Percentiles rank a stretch among this genome's conserved stretches.
phyloP scores from a whole-genome alignment of 1,140 invertebrate species.

The Drosophila chauvacae region DNA sequence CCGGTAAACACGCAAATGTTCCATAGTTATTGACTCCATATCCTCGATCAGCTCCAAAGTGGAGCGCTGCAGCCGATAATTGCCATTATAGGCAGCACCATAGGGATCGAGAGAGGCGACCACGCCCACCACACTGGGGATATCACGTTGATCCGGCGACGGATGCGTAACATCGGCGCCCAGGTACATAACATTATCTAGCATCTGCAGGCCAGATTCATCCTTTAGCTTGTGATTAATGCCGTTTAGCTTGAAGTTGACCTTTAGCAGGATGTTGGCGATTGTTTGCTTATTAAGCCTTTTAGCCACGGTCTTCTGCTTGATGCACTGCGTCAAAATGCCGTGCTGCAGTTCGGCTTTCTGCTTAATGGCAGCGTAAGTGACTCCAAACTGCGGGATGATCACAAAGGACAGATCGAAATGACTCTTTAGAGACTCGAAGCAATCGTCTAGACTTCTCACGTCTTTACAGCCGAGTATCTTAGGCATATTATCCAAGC shows the following conservation, averaged over 20 bases:
- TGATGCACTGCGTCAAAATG: constrained; percentile 93
- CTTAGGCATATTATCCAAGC: constrained; percentile 29
- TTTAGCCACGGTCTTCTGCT: constrained; percentile 85
- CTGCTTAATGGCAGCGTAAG: constrained; percentile 89
- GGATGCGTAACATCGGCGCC: constrained; percentile 96
- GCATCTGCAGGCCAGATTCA: constrained; percentile 1
- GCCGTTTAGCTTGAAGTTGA: constrained; percentile 93
- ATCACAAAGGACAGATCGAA: constrained; percentile 85
- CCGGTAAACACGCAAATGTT: constrained; percentile 85
- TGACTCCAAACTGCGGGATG: constrained; percentile 85
- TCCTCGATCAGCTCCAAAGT: constrained; percentile 91
- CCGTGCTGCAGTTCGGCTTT: constrained; percentile 90
- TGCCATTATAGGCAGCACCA: constrained; percentile 89
- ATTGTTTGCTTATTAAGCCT: constrained; percentile 83
- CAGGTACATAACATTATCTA: constrained; percentile 87
- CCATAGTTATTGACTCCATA: constrained; percentile 89
- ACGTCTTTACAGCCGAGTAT: constrained; percentile 45
- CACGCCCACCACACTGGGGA: constrained; percentile 94
- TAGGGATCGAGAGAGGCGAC: constrained; percentile 88
- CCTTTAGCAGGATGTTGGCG: constrained; percentile 93
- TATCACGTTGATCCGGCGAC: constrained; percentile 87
- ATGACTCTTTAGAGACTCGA: constrained; percentile 43
- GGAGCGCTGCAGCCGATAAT: constrained; percentile 88
- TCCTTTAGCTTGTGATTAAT: constrained; percentile 89
- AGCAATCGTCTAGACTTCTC: constrained; percentile 24